Conservation (phyloP, 1,140 invertebrate genomes). For the Aphaenogaster floridana region DNA sequence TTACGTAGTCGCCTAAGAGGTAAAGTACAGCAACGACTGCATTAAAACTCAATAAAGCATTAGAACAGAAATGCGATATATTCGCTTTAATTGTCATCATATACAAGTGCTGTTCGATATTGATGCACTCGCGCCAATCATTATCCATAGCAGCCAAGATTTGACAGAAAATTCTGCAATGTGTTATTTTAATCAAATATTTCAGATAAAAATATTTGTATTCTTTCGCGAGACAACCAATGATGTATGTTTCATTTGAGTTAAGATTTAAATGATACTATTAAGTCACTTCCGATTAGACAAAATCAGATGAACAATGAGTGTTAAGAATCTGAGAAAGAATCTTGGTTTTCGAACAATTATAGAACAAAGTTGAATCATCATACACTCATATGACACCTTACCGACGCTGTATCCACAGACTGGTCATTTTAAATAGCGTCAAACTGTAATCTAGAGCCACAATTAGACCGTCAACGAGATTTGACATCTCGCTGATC, state of each 20-base stretch:
- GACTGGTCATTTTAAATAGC: constrained; percentile 13
- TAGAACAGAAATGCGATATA: constrained; percentile 11
- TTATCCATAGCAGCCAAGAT: neutral
- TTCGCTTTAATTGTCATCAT: constrained; percentile 29
- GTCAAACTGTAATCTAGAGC: constrained; percentile 19
- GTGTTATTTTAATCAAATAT: neutral
- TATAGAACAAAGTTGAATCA: neutral
- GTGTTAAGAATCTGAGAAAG: neutral
- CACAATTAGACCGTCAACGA: constrained; percentile 15
- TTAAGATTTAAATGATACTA: neutral
- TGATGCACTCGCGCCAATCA: constrained; percentile 26
- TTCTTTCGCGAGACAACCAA: neutral
- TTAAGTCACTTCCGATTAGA: neutral
- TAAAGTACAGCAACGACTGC: neutral
- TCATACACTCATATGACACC: neutral
- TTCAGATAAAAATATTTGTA: neutral
- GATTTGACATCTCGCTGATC: constrained; percentile 7
- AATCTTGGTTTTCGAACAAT: neutral
- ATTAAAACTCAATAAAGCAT: constrained; percentile 14
- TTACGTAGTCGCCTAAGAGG: neutral
- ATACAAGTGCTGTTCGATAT: constrained; percentile 14
- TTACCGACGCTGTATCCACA: constrained; percentile 49
- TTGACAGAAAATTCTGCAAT: constrained; percentile 24
- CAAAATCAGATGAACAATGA: neutral
- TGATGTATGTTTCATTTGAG: neutral